Evolutionary conservation across 2,113 vertebrate species (phyloP).

Genomic region (Microtus oregoni): DNA sequence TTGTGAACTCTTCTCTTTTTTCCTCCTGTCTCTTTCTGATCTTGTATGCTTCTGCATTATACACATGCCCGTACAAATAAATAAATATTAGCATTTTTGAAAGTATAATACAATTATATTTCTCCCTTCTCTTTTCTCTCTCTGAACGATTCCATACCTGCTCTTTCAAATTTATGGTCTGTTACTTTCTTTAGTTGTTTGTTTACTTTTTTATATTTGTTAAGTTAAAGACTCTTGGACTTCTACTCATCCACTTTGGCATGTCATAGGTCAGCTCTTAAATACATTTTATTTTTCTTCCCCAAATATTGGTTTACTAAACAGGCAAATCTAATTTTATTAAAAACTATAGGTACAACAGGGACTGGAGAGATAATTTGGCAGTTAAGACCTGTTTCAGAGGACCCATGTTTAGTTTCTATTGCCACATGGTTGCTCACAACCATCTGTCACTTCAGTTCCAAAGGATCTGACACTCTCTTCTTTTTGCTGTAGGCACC

Average conservation of each 20-base stretch:
- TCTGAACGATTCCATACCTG: background rate
- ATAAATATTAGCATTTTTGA: background rate
- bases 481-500: background rate
- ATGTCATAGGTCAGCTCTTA: background rate
- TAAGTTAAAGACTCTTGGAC: background rate
- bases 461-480: background rate
- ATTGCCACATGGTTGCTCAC: background rate
- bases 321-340: constrained; percentile 37
- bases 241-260: background rate
- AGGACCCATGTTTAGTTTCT: background rate
- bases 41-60: background rate
- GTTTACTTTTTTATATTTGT: no score
- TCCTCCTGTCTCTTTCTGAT: constrained; percentile 28
- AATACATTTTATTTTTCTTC: constrained; percentile 42
- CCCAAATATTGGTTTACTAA: constrained; percentile 33
- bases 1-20: constrained; percentile 1
- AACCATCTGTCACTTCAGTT: background rate
- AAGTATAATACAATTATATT: background rate
- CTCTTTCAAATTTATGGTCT: background rate
- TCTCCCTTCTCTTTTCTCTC: background rate
- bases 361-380: background rate
- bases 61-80: background rate
- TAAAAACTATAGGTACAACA: background rate
- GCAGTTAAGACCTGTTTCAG: background rate
- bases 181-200: background rate